Evolutionary conservation across 1,140 invertebrate species (phyloP).

Genomic region (Tetramorium simillimum): DNA sequence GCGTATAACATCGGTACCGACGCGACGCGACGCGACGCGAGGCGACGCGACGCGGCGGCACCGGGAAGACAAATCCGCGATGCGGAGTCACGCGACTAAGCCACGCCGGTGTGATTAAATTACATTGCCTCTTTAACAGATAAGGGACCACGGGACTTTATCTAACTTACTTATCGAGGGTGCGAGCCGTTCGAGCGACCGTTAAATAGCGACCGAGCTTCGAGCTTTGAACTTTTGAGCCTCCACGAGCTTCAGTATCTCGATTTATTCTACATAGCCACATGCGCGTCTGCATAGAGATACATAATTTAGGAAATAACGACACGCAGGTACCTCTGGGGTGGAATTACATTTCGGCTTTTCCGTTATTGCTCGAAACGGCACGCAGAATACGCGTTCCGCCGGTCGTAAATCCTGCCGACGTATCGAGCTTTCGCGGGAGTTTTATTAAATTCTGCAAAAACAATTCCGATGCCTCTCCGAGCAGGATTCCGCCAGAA

Average conservation of each 20-base stretch:
- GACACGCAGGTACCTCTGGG: not conserved
- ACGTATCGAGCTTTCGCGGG: constrained; percentile 15
- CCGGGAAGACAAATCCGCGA: constrained; percentile 67
- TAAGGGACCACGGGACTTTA: constrained; percentile 66
- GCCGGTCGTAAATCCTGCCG: constrained; percentile 40
- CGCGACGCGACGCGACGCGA: not conserved
- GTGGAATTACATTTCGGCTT: constrained; percentile 47
- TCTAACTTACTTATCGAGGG: constrained; percentile 69
- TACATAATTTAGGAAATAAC: constrained; percentile 53
- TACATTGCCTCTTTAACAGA: constrained; percentile 73
- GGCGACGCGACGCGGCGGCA: too few species aligned
- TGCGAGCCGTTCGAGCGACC: not conserved
- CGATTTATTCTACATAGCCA: constrained; percentile 60
- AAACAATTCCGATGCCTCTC: constrained; percentile 41
- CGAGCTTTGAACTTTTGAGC: not conserved
- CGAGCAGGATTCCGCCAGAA: not conserved
- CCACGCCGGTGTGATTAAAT: constrained; percentile 67
- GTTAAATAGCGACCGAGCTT: constrained; percentile 34
- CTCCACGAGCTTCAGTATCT: constrained; percentile 19
- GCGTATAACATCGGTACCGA: constrained; percentile 40
- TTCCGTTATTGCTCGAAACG: constrained; percentile 48
- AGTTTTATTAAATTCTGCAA: constrained; percentile 57
- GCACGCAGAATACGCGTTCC: constrained; percentile 48
- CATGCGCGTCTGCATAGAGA: not conserved
- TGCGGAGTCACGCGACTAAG: constrained; percentile 70